phyloP scores from a whole-genome alignment of 2,113 vertebrate species.

The Salminus brasiliensis region DNA sequence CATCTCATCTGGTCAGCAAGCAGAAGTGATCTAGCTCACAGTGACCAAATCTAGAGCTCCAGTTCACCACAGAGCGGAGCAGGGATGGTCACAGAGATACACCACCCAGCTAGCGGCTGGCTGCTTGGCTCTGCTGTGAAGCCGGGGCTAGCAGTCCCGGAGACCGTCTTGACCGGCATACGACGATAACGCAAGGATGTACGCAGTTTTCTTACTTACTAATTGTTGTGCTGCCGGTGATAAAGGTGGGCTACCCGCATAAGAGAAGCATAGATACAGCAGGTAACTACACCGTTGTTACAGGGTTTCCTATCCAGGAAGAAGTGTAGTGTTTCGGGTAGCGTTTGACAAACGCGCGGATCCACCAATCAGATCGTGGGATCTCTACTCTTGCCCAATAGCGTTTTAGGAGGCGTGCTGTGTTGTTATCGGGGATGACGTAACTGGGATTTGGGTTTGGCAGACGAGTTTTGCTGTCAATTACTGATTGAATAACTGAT shows the following conservation, averaged over 20 bases:
- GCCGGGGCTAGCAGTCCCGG: not conserved
- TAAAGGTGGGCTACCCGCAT: slow-evolving; percentile 5
- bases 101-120: not conserved
- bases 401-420: not conserved
- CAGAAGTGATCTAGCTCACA: not conserved
- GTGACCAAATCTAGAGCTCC: not conserved
- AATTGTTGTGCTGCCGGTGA: slow-evolving; percentile 8
- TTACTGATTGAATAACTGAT: too few relatives aligned
- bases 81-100: not conserved
- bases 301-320: slow-evolving; percentile 40
- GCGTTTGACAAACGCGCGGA: slow-evolving; percentile 34
- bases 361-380: slow-evolving; percentile 54
- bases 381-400: slow-evolving; percentile 44
- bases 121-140: not conserved
- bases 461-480: not conserved
- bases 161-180: not conserved
- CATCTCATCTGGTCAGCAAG: not conserved
- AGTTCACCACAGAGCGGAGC: not conserved
- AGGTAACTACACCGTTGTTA: slow-evolving; percentile 8
- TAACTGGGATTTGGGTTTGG: not conserved
- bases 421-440: not conserved
- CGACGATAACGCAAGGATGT: not conserved
- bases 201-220: slow-evolving; percentile 38
- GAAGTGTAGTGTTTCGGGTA: slow-evolving; percentile 55
- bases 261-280: slow-evolving; percentile 10